These are phyloP conservation scores for Araneus ventricosus DNA, from an alignment of 1,140 invertebrate species.

Conservation along the genomic window DNA sequence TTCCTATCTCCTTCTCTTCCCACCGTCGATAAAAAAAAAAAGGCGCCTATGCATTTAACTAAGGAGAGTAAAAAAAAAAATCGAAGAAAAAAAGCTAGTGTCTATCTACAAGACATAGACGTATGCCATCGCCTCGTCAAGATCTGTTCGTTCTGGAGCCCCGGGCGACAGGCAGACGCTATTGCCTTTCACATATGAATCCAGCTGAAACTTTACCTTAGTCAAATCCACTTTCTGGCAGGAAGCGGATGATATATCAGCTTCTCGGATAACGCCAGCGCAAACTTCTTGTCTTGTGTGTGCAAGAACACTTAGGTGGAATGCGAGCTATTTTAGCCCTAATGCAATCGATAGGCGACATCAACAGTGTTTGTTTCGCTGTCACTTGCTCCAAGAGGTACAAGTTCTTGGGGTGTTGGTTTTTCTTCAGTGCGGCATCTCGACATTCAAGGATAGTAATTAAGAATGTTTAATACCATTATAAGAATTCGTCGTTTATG, in stretches of 20 bases:
- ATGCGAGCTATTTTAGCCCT: conserved; percentile 25
- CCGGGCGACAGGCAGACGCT: conserved; percentile 47
- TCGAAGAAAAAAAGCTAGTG: not conserved
- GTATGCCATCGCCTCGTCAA: not conserved
- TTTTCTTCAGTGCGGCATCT: not conserved
- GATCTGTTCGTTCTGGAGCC: not conserved
- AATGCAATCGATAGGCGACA: conserved; percentile 7
- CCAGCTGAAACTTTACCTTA: conserved; percentile 56
- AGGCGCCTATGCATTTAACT: not conserved
- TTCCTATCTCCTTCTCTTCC: not conserved
- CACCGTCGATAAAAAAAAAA: not conserved
- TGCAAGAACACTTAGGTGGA: conserved; percentile 24
- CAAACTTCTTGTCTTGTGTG: conserved; percentile 38
- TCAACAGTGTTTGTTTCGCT: conserved; percentile 38
- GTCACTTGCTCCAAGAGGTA: conserved; percentile 1
- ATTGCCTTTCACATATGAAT: conserved; percentile 36
- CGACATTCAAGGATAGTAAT: not conserved
- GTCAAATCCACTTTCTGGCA: conserved; percentile 69
- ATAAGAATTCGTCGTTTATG: no score
- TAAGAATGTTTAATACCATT: no score
- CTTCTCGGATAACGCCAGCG: conserved; percentile 38
- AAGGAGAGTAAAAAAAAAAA: not conserved
- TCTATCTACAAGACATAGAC: not conserved
- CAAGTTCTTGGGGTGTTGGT: not conserved
- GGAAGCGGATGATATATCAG: conserved; percentile 72